Base-by-base conservation (phyloP, 2,797 vertebrate genomes). In the Microchirus variegatus region DNA sequence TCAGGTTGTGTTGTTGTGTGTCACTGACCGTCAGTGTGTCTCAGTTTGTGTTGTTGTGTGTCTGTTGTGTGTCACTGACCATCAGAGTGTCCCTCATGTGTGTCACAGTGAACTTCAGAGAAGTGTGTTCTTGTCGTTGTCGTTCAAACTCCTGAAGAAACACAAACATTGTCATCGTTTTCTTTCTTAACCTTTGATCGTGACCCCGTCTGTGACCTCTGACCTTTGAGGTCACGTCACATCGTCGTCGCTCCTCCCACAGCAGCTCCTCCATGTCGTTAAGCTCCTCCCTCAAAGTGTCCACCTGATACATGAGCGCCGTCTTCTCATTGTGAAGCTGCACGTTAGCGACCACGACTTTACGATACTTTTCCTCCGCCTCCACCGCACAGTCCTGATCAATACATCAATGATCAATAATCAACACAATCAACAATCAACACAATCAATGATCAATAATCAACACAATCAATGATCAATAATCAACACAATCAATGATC, bases 321-420 rank as follows among this genome's bases (percentile, higher is more conserved):
- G 91, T 91, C 88, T 97, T 98, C 52, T 97, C 96, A 12, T 97
- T 98, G 93, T 98, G 96, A 1, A 99, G 91, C 71, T 98, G 97
- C 40, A 96, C 96, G 2, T 96, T 98, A 47, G 95, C 96, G 9
- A 97, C 95, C 96, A 98, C 97, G 3, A 96, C 96, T 64, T 93
- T 94, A 12, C 95, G 95, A 18, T 97, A 98, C 12, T 94, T 95
- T 81, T 98, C 96, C 64, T 98, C 96, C 0, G 90, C 92, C 83
- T 98, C 96, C 0, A 84, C 91, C 48, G 97, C 85, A 0, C 95
- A 96, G 85, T 97, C 96, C 97, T 99, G 86, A 40, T 9, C n/a
- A 5, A 10, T 46, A 9, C 8, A n/a, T 10, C 3, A n/a, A 42
- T n/a, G n/a, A n/a, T 42, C 40, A 42, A 4, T 41, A 1, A 15